Conservation (phyloP, 2,797 vertebrate genomes). For the Selene dorsalis region DNA sequence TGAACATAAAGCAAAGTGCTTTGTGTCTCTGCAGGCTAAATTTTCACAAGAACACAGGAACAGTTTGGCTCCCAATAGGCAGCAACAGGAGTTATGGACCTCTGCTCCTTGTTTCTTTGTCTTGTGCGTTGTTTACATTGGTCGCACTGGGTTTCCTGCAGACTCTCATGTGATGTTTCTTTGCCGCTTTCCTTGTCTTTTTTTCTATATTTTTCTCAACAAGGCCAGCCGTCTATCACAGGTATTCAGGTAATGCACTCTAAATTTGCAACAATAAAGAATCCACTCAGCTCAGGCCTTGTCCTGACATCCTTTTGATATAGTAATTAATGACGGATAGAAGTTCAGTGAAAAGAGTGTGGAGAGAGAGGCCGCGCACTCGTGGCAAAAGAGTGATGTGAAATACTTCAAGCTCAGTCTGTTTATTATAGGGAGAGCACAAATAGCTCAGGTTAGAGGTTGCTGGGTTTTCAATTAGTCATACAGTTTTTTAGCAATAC, state of each 20-base stretch:
- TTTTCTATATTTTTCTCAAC: background rate
- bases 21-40: conserved; percentile 24
- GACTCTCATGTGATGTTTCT: background rate
- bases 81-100: conserved; percentile 5
- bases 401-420: background rate
- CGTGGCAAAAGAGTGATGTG: background rate
- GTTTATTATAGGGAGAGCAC: background rate
- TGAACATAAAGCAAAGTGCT: conserved; percentile 39
- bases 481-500: background rate
- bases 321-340: conserved; percentile 16
- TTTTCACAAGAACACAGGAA: conserved; percentile 21
- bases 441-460: background rate
- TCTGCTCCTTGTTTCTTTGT: conserved; percentile 19
- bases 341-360: background rate
- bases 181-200: background rate
- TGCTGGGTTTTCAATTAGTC: background rate
- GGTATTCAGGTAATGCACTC: background rate
- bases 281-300: background rate
- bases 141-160: background rate
- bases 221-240: background rate
- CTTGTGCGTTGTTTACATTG: conserved; percentile 28
- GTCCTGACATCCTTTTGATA: background rate
- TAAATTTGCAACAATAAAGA: background rate
- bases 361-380: background rate
- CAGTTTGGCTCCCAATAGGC: conserved; percentile 5